These are phyloP conservation scores for Corythornis vintsioides DNA, from an alignment of 2,113 vertebrate genomes.

Conservation along the genomic window DNA sequence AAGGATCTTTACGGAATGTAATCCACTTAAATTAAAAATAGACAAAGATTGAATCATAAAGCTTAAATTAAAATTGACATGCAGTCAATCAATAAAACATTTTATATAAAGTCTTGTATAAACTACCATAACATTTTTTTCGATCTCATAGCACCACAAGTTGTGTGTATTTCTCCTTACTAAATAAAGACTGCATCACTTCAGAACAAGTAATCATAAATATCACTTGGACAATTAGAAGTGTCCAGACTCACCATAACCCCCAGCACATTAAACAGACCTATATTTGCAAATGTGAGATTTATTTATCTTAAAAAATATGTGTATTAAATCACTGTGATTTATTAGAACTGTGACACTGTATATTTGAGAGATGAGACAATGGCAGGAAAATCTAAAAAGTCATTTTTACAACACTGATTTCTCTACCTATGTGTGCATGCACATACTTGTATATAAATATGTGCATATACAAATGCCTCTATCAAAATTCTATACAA, in stretches of 20 bases:
- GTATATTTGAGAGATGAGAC: background rate
- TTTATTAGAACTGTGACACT: background rate
- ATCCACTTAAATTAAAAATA: slow-evolving; percentile 92
- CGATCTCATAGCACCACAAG: background rate
- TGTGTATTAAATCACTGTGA: background rate
- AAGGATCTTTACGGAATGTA: slow-evolving; percentile 82
- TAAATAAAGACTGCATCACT: slow-evolving; percentile 24
- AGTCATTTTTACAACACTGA: background rate
- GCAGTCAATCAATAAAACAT: slow-evolving; percentile 41
- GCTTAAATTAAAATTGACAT: slow-evolving; percentile 75
- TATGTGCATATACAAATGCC: background rate
- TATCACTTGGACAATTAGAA: background rate
- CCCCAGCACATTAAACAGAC: background rate
- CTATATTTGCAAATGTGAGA: slow-evolving; percentile 6
- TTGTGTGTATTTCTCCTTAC: slow-evolving; percentile 5
- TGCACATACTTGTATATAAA: background rate
- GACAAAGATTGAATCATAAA: slow-evolving; percentile 77
- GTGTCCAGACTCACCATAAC: background rate
- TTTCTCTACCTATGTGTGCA: background rate
- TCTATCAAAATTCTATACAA: background rate
- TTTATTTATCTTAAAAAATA: slow-evolving; percentile 49
- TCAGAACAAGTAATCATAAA: slow-evolving; percentile 29
- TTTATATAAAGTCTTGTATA: slow-evolving; percentile 38
- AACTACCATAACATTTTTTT: background rate
- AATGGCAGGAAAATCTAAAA: background rate